phyloP scores from a whole-genome alignment of 2,113 vertebrate genomes.

The zebrafish (Danio rerio) region GRCz12tu NC_133182.1:2757001-2757500 shows the following conservation, averaged over 20 bases:
- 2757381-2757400: slow-evolving; percentile 10
- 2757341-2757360: slow-evolving; percentile 16
- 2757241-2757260: slow-evolving; percentile 7
- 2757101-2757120: not conserved
- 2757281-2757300: not conserved
- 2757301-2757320: too few species aligned
- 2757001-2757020: too few species aligned
- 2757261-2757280: slow-evolving; percentile 29
- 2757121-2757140: too few species aligned
- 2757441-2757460: not conserved
- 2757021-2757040: too few species aligned
- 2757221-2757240: not conserved
- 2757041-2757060: not conserved
- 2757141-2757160: not conserved
- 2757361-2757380: slow-evolving; percentile 23
- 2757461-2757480: not conserved
- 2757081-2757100: slow-evolving; percentile 42
- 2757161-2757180: not conserved
- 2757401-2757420: not conserved
- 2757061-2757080: not conserved
- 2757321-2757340: too few species aligned
- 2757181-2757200: slow-evolving; percentile 15
- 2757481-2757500: too few species aligned
- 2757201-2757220: not conserved
- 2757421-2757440: slow-evolving; percentile 5